Conservation (phyloP, 2,888 invertebrate species). For the Stenotaenia linearis region DNA sequence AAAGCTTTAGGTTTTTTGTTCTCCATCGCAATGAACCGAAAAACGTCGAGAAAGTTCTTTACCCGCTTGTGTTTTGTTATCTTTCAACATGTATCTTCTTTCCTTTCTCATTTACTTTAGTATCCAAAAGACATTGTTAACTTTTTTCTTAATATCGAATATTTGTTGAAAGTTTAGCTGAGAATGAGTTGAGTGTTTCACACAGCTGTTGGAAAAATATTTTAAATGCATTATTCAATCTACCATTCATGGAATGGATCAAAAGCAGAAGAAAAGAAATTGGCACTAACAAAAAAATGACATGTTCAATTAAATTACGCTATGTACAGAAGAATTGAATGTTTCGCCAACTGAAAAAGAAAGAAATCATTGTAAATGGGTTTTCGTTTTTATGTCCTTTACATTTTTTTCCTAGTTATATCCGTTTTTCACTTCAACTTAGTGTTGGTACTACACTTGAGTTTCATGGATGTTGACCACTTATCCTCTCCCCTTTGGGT, state of each 20-base stretch:
- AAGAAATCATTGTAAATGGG: not conserved
- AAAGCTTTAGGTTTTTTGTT: not conserved
- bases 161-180: not conserved
- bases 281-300: not conserved
- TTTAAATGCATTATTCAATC: not conserved
- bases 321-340: too few species aligned
- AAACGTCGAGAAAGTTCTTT: too few species aligned
- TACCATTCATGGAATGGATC: not conserved
- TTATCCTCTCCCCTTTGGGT: not conserved
- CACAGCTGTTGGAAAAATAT: too few species aligned
- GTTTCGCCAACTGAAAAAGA: too few species aligned
- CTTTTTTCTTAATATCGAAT: not conserved
- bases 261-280: not conserved
- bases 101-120: too few species aligned
- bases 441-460: not conserved
- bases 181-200: not conserved
- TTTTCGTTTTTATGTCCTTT: not conserved
- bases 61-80: too few species aligned
- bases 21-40: not conserved
- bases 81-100: too few species aligned
- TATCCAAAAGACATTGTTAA: too few species aligned
- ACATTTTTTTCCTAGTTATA: not conserved
- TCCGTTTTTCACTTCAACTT: not conserved
- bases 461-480: constrained; percentile 5
- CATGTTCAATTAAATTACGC: not conserved